Base-by-base conservation (phyloP, 2,113 vertebrate genomes). In the Macquaria australasica region DNA sequence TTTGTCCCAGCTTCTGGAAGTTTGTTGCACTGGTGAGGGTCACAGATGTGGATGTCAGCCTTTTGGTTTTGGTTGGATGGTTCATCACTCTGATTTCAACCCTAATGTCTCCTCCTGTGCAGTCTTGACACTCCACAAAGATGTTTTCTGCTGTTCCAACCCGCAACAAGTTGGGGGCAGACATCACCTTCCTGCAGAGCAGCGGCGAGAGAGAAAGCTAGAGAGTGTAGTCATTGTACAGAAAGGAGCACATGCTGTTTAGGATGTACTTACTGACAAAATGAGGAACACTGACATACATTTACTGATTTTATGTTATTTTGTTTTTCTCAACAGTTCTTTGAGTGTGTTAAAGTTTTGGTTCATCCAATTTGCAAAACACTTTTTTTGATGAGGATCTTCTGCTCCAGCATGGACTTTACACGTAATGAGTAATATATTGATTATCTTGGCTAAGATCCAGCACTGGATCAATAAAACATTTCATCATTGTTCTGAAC, bases 71-170 rank as follows among this genome's bases (percentile, higher is more conserved):
- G 5, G 71, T 79, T 10, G 95, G 96, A 69, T 94, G 72, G 51
- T 92, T 94, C 89, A 76, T 88, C 8, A 93, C 93, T 0, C 0
- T 41, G 74, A 96, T 92, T 0, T 43, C 25, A 1, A 95, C 94
- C 0, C 0, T 1, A 0, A 90, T 34, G 6, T 63, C 0, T 10
- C 0, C 0, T 0, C 55, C 88, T 1, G 1, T 9, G 28, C 92
- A 93, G 82, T 94, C 95, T 76, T 95, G 96, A 60, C 89, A 94
- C 77, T 96, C 95, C 75, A 96, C 92, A 89, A 96, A 95, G 48
- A 96, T 79, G 0, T 89, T 95, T 90, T 96, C 95, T 25, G 67
- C 23, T n/a, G 89, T 87, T 53, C 93, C 95, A 23, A 96, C 90
- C 0, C 95, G 82, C 85, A 96, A 50, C 62, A 96, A 58, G 83